These are phyloP conservation scores for Pararge aegeria DNA, from an alignment of 1,140 invertebrate species.

Conservation along the genomic window DNA sequence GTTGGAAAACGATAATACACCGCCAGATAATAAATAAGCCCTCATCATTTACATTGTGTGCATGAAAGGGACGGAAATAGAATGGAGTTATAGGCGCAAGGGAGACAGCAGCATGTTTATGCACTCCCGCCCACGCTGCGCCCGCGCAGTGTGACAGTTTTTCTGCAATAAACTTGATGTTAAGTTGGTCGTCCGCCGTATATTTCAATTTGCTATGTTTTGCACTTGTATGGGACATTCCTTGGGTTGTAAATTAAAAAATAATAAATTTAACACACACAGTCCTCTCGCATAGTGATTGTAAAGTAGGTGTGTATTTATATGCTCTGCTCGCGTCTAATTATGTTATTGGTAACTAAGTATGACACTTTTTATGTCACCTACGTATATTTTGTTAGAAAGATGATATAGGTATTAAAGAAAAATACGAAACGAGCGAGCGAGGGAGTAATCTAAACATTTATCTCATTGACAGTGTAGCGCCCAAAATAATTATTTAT, in stretches of 20 bases:
- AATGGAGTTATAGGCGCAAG: constrained; percentile 16
- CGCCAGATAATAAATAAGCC: constrained; percentile 38
- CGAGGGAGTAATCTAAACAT: too few relatives aligned
- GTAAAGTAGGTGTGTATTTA: not conserved
- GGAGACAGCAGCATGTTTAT: constrained; percentile 40
- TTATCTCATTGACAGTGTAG: too few relatives aligned
- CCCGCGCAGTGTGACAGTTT: constrained; percentile 50
- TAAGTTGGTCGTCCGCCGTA: constrained; percentile 45
- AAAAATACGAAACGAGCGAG: too few relatives aligned
- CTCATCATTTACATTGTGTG: constrained; percentile 42
- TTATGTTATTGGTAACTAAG: not conserved
- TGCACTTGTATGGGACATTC: constrained; percentile 13
- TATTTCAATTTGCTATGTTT: constrained; percentile 46
- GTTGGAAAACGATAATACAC: constrained; percentile 37
- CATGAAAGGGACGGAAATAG: constrained; percentile 19
- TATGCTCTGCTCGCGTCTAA: not conserved
- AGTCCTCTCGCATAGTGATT: not conserved
- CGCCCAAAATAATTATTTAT: too few relatives aligned
- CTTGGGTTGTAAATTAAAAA: constrained; percentile 12
- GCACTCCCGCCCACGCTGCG: constrained; percentile 41
- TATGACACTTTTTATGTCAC: too few relatives aligned
- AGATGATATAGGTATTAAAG: too few relatives aligned
- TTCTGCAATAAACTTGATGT: constrained; percentile 49
- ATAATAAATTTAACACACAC: constrained; percentile 4
- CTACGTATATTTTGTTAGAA: too few relatives aligned